These are phyloP conservation scores for Dorcus hopei DNA, from an alignment of 2,888 invertebrate genomes.

Conservation along the genomic window DNA sequence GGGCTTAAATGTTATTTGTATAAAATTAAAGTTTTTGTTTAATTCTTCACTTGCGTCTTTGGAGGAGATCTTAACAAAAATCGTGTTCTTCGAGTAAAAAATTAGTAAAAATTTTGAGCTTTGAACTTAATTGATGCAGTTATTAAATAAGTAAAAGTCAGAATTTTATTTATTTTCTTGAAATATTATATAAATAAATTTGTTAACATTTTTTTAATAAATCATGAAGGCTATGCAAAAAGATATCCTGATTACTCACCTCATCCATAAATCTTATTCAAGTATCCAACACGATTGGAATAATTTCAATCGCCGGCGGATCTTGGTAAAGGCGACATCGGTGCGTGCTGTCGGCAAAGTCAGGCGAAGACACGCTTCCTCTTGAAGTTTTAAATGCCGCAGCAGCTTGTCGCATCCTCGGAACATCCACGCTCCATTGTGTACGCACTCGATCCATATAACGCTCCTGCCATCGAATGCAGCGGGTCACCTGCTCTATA, in stretches of 20 bases:
- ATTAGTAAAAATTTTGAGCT: too few species aligned
- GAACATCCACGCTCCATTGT: slow-evolving; percentile 23
- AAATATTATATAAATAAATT: too few species aligned
- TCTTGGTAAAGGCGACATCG: slow-evolving; percentile 20
- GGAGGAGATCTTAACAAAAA: too few species aligned
- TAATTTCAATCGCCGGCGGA: slow-evolving; percentile 20
- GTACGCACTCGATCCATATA: slow-evolving; percentile 24
- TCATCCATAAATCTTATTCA: background rate
- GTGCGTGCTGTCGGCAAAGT: slow-evolving; percentile 21
- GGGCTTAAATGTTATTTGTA: too few species aligned
- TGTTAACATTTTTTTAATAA: too few species aligned
- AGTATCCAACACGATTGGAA: slow-evolving; percentile 14
- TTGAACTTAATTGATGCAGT: background rate
- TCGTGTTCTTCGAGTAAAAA: too few species aligned
- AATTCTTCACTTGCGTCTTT: too few species aligned
- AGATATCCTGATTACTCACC: too few species aligned
- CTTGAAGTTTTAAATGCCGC: slow-evolving; percentile 17
- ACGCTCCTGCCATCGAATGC: slow-evolving; percentile 11
- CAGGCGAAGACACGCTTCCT: slow-evolving; percentile 9
- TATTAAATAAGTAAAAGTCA: background rate
- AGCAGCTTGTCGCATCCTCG: slow-evolving; percentile 21
- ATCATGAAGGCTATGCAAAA: too few species aligned
- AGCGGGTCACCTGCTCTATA: slow-evolving; percentile 6
- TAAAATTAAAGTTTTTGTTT: too few species aligned
- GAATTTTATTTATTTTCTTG: too few species aligned